These are phyloP conservation scores for Chromoteleia sp. DNA, from an alignment of 2,888 invertebrate genomes.

Conservation along the genomic window DNA sequence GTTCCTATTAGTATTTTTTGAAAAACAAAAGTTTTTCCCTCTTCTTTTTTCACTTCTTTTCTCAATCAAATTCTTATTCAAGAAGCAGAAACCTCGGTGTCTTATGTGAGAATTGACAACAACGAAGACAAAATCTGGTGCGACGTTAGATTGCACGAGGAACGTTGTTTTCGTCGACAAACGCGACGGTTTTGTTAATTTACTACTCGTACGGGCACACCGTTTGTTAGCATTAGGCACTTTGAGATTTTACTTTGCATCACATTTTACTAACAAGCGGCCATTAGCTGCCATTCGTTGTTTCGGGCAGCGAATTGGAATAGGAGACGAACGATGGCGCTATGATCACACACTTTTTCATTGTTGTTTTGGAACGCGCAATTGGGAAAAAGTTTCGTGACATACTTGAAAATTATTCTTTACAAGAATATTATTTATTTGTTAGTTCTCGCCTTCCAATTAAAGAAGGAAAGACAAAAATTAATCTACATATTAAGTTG, in stretches of 20 bases:
- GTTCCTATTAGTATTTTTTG: no score
- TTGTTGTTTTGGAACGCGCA: background rate
- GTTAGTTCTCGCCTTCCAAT: no score
- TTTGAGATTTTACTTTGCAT: slow-evolving; percentile 12
- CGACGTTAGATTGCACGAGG: background rate
- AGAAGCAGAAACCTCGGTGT: background rate
- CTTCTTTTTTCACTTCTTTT: no score
- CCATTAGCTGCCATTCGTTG: slow-evolving; percentile 42
- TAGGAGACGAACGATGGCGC: slow-evolving; percentile 4
- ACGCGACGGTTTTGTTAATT: background rate
- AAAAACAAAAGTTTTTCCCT: no score
- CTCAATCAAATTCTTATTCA: background rate
- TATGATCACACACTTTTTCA: slow-evolving; percentile 4
- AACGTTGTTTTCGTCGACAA: background rate
- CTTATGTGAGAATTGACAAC: background rate
- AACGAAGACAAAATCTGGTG: background rate
- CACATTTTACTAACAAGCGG: slow-evolving; percentile 52
- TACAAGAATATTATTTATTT: no score
- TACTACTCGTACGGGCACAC: background rate
- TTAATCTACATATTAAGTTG: no score
- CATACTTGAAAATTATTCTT: no score
- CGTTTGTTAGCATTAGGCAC: background rate
- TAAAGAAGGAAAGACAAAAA: no score
- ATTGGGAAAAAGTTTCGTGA: no score
- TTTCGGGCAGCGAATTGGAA: background rate